These are phyloP conservation scores for Illadopsis cleaveri DNA, from an alignment of 2,113 vertebrate genomes.

Conservation along the genomic window DNA sequence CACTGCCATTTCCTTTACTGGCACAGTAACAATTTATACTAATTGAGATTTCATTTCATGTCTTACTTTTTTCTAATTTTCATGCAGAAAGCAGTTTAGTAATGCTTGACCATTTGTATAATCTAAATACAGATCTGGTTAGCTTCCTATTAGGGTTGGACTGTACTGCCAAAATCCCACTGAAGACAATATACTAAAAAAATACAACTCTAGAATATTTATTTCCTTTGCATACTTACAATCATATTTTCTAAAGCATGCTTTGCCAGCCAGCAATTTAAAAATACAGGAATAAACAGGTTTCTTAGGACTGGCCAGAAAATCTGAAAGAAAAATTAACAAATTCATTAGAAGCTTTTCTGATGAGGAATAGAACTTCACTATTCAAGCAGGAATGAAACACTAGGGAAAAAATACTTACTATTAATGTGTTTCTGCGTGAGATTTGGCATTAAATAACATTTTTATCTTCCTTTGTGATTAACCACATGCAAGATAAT, in stretches of 20 bases:
- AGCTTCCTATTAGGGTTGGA: background rate
- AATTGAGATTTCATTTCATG: background rate
- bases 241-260: slow-evolving; percentile 87
- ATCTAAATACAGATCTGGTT: background rate
- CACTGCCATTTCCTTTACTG: background rate
- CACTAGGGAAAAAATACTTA: background rate
- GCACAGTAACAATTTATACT: background rate
- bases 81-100: background rate
- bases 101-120: background rate
- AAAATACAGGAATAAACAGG: slow-evolving; percentile 86
- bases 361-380: background rate
- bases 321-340: slow-evolving; percentile 74
- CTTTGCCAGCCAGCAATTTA: slow-evolving; percentile 88
- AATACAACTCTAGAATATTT: background rate
- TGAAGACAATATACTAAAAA: background rate
- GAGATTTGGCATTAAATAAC: background rate
- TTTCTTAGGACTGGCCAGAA: slow-evolving; percentile 82
- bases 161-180: background rate
- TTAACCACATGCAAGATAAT: background rate
- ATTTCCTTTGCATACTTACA: slow-evolving; percentile 76
- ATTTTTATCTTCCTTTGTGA: background rate
- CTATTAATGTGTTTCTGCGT: background rate
- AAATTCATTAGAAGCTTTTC: slow-evolving; percentile 3
- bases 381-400: background rate
- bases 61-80: background rate